Conservation (phyloP, 2,113 vertebrate genomes). For the Ondatra zibethicus region DNA sequence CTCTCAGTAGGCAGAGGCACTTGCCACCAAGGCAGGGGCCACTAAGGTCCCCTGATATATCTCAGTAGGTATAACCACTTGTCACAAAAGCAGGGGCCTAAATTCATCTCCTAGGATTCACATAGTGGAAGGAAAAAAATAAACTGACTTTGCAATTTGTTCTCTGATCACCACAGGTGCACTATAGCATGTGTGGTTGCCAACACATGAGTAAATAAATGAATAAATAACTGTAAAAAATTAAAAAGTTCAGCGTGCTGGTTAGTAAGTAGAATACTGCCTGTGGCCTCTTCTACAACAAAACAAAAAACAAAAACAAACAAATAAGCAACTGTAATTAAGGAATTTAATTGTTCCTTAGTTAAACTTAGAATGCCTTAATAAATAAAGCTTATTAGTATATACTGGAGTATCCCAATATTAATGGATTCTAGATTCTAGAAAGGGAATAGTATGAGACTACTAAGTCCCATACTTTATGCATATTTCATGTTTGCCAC, state of each 20-base stretch:
- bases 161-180: background rate
- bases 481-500: slow-evolving; percentile 79
- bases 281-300: background rate
- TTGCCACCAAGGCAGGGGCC: background rate
- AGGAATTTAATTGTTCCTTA: slow-evolving; percentile 68
- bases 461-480: slow-evolving; percentile 75
- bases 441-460: slow-evolving; percentile 62
- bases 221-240: background rate
- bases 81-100: background rate
- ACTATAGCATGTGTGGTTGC: background rate
- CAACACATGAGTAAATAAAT: background rate
- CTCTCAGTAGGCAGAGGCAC: background rate
- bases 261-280: background rate
- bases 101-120: background rate
- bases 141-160: background rate
- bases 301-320: background rate
- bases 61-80: background rate
- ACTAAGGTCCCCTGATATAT: too few relatives aligned
- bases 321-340: background rate
- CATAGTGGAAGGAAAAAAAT: background rate
- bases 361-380: slow-evolving; percentile 79
- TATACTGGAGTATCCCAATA: slow-evolving; percentile 54
- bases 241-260: too few relatives aligned
- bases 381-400: slow-evolving; percentile 62
- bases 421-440: slow-evolving; percentile 78